Conservation (phyloP, 2,797 vertebrate species). For the Streptopelia turtur region DNA sequence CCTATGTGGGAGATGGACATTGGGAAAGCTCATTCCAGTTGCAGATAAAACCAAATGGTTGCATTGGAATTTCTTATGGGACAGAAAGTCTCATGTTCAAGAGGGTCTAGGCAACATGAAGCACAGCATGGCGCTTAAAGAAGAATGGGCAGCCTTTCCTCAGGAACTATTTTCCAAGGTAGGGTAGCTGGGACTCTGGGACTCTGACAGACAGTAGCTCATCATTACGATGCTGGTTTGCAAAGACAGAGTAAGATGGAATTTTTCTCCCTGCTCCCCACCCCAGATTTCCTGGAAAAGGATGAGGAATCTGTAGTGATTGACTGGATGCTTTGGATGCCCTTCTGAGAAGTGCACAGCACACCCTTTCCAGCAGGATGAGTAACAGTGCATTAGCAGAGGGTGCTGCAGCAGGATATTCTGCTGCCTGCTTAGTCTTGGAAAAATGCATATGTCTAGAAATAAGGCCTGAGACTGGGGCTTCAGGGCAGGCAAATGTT, state of each 20-base stretch:
- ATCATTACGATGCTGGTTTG: not conserved
- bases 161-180: not conserved
- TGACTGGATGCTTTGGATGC: not conserved
- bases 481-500: not conserved
- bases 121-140: not conserved
- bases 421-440: not conserved
- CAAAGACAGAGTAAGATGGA: not conserved
- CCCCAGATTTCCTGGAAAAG: constrained; percentile 20
- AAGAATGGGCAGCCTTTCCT: not conserved
- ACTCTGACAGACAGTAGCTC: not conserved
- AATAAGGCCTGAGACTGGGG: not conserved
- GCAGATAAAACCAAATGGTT: not conserved
- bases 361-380: not conserved
- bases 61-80: not conserved
- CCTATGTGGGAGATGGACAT: not conserved
- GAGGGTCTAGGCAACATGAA: not conserved
- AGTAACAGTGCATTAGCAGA: not conserved
- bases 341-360: not conserved
- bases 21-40: not conserved
- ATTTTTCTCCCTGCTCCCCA: not conserved
- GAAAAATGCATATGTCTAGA: not conserved
- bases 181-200: not conserved
- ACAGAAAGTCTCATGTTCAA: not conserved
- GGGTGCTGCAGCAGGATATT: not conserved
- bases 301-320: not conserved